These are phyloP conservation scores for Pomacea canaliculata DNA, from an alignment of 2,888 invertebrate species.

Conservation along the genomic window DNA sequence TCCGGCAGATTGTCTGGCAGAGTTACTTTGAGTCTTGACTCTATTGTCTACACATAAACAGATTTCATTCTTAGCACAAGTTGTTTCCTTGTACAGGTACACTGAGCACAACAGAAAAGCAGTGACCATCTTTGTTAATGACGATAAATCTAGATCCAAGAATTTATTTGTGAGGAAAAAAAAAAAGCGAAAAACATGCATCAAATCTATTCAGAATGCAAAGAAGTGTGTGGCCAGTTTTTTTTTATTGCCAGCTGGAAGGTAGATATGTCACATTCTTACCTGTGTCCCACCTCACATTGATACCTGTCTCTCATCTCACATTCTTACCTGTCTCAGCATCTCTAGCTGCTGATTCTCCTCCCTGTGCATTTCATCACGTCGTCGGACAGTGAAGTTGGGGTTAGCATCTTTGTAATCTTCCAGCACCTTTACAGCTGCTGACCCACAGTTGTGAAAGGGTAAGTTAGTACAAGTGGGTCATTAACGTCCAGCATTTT, in stretches of 20 bases:
- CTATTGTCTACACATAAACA: slow-evolving; percentile 80
- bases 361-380: slow-evolving; percentile 90
- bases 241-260: too few species aligned
- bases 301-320: background rate
- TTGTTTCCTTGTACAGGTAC: too few species aligned
- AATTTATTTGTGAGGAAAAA: too few species aligned
- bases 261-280: too few species aligned
- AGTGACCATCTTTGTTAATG: too few species aligned
- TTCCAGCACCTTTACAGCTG: slow-evolving; percentile 55
- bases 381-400: slow-evolving; percentile 91
- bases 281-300: slow-evolving; percentile 70
- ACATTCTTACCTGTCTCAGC: slow-evolving; percentile 78
- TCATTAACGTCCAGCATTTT: background rate
- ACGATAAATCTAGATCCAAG: too few species aligned
- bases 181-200: too few species aligned
- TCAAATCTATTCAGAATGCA: too few species aligned
- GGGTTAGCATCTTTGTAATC: slow-evolving; percentile 73
- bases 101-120: too few species aligned
- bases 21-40: slow-evolving; percentile 88
- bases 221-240: too few species aligned
- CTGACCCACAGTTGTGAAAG: slow-evolving; percentile 39
- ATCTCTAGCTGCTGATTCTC: slow-evolving; percentile 88
- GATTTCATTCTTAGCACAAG: too few species aligned
- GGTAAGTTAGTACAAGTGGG: background rate
- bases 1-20: slow-evolving; percentile 87